Conservation (phyloP, 2,797 vertebrate species). For the Onychomys arenicola region DNA sequence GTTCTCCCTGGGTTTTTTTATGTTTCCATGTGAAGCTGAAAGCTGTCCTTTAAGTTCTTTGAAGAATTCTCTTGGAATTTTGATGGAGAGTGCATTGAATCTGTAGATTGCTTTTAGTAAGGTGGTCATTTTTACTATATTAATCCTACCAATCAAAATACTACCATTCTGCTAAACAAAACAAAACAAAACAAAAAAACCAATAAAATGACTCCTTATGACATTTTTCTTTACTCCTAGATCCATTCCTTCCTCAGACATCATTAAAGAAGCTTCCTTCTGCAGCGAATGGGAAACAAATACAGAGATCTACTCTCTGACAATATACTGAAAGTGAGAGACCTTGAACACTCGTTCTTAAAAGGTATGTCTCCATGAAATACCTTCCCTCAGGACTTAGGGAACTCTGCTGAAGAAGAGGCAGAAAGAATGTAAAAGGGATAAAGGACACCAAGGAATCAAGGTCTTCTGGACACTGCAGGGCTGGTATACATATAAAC, state of each 20-base stretch:
- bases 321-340: neutral
- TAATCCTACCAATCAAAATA: neutral
- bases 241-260: neutral
- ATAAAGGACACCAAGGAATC: neutral
- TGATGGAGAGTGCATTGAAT: neutral
- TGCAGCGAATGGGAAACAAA: neutral
- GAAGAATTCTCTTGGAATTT: neutral
- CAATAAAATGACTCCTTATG: neutral
- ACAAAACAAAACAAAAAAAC: neutral
- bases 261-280: neutral
- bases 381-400: neutral
- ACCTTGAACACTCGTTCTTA: neutral
- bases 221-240: neutral
- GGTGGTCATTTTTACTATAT: neutral
- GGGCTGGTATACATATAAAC: neutral
- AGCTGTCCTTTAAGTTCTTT: neutral
- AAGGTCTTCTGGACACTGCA: neutral
- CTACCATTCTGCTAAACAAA: neutral
- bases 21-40: neutral
- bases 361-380: neutral
- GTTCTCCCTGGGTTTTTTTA: neutral
- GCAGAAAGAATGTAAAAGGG: neutral
- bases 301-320: neutral
- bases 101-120: neutral
- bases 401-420: neutral